Base-by-base conservation (phyloP, 2,113 vertebrate species). In the Mungos mungo region DNA sequence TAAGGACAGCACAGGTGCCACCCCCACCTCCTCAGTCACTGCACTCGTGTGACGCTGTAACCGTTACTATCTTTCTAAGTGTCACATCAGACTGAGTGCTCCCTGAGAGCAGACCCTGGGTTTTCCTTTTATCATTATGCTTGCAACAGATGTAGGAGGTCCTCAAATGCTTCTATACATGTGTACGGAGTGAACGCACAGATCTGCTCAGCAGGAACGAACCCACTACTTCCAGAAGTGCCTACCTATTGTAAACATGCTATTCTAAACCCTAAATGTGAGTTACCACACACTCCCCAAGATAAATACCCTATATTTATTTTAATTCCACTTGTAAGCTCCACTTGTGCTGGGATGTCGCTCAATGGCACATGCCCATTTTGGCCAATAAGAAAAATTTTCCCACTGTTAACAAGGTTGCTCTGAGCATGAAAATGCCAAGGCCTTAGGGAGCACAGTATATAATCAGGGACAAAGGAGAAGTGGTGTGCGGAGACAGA, bases 251-350 rank as follows among this genome's bases (percentile, higher is more conserved):
- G 18, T 52, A 71, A 76, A 96, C 71, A 45, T 14, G 8, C 57
- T 77, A 15, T 33, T 83, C 45, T 82, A 76, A 83, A 71, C 14
- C 57, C 79, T 86, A 29, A 74, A 83, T 18, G 57, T 74, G 79
- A 57, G 25, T 90, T 76, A 38, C 0, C 86, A 83, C 41, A 13
- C 60, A 60, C 87, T 89, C 63, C 41, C 69, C 66, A 77, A 72
- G 25, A 72, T 85, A 84, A 96, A 71, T 92, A 71, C 3, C 50
- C 27, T 90, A 7, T 72, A 94, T 95, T 93, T 71, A 93, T 76
- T 93, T 95, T 83, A 86, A 80, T 85, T 91, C 69, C 23, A 77
- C 21, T 90, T 96, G 74, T 81, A 88, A 88, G 45, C 14, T 23
- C 50, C 90, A 88, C 66, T 76, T 92, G 41, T 87, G 68, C 45